Conservation (phyloP, 2,888 invertebrate species). For the Chrysina gloriosa region DNA sequence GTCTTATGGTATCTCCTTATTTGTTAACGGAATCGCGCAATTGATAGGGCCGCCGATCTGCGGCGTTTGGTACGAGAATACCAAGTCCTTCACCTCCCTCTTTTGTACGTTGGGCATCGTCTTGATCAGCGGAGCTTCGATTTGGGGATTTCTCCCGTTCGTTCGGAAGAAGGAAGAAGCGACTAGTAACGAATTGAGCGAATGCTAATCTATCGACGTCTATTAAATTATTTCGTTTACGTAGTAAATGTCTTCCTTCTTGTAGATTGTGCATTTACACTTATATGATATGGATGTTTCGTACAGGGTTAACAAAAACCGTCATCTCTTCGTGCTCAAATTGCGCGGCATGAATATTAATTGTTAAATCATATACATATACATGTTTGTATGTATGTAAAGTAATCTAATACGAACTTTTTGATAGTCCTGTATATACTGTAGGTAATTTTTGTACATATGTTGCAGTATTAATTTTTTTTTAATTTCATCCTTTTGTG, state of each 20-base stretch:
- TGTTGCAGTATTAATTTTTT: conserved; percentile 23
- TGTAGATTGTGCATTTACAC: conserved; percentile 19
- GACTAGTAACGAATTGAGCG: conserved; percentile 31
- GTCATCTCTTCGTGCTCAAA: background rate
- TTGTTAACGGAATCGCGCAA: conserved; percentile 86
- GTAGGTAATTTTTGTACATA: conserved; percentile 21
- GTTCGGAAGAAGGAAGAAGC: conserved; percentile 66
- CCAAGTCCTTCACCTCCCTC: conserved; percentile 76
- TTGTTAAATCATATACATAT: background rate
- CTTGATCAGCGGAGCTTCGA: conserved; percentile 76
- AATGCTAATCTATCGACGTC: conserved; percentile 36
- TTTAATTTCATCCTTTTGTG: background rate
- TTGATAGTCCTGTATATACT: conserved; percentile 21
- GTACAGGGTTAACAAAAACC: conserved; percentile 24
- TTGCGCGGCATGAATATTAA: background rate
- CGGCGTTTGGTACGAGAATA: conserved; percentile 75
- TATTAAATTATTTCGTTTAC: conserved; percentile 8
- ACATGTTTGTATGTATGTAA: background rate
- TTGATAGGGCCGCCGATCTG: conserved; percentile 87
- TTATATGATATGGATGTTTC: conserved; percentile 13
- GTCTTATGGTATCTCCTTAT: conserved; percentile 87
- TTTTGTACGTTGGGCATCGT: conserved; percentile 81
- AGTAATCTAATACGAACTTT: background rate
- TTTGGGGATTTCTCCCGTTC: conserved; percentile 83
- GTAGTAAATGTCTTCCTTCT: conserved; percentile 37